phyloP scores from a whole-genome alignment of 2,113 vertebrate genomes.

The Xiphophorus maculatus region DNA sequence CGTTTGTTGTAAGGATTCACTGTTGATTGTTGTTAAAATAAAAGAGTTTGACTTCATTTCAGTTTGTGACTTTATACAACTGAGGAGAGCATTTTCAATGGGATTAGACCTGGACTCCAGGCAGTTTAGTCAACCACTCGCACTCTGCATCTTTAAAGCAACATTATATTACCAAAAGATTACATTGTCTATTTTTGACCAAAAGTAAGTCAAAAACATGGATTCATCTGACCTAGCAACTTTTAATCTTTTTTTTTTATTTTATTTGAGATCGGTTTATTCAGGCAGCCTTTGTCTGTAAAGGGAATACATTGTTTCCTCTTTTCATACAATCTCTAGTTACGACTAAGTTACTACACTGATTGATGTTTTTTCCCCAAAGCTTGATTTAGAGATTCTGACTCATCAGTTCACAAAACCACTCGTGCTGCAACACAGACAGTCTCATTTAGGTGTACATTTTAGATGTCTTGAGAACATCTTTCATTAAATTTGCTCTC shows the following conservation, averaged over 20 bases:
- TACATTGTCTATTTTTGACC: neutral
- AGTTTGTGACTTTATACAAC: too few species aligned
- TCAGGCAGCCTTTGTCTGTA: neutral
- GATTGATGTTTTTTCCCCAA: neutral
- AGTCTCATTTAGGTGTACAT: neutral
- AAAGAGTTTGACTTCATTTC: too few species aligned
- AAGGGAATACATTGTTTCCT: neutral
- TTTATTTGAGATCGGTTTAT: neutral
- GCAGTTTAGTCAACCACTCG: neutral
- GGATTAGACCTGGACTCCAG: neutral
- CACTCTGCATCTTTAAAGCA: neutral
- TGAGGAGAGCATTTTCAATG: too few species aligned
- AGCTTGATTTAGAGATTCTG: neutral
- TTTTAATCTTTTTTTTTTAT: neutral
- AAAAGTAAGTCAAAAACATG: neutral
- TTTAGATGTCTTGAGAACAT: conserved; percentile 27
- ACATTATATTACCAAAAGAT: neutral
- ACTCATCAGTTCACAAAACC: neutral
- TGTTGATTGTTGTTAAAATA: neutral
- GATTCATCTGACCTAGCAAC: neutral
- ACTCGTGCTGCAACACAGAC: neutral
- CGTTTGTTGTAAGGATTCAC: neutral
- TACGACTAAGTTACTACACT: too few species aligned
- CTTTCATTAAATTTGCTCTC: conserved; percentile 29
- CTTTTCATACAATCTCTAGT: neutral